A percentile compares a stretch with the other conserved stretches of the same genome.
Conservation (phyloP, 2,888 invertebrate species). For the Drosophila merina region DNA sequence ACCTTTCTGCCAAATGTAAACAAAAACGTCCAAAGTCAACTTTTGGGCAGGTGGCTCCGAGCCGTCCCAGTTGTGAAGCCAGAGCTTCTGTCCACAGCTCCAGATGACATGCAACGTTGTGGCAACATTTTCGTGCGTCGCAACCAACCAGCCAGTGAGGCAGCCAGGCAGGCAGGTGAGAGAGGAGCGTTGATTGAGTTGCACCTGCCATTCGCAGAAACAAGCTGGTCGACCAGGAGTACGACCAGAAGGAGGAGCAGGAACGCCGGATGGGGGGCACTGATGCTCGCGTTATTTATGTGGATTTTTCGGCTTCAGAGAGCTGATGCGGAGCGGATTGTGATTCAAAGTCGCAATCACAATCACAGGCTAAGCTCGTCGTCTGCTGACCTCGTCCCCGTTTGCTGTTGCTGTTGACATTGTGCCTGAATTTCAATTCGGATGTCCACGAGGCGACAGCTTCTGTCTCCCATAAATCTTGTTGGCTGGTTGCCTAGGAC, state of each 20-base stretch:
- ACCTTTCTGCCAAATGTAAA: conserved; percentile 49
- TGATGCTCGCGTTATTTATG: conserved; percentile 75
- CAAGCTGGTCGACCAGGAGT: conserved; percentile 45
- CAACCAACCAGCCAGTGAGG: conserved; percentile 4
- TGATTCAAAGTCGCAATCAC: conserved; percentile 14
- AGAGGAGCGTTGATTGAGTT: conserved; percentile 74
- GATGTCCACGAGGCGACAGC: conserved; percentile 56
- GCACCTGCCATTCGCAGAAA: conserved; percentile 81
- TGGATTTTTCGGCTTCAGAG: conserved; percentile 63
- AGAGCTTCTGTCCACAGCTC: conserved; percentile 35
- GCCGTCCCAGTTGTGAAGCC: conserved; percentile 28
- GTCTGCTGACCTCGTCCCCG: conserved; percentile 40
- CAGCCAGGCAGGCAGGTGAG: conserved; percentile 9
- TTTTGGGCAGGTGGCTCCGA: conserved; percentile 54
- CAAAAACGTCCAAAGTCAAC: conserved; percentile 48
- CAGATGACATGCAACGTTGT: conserved; percentile 60
- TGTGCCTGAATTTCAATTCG: conserved; percentile 78
- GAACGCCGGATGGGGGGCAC: conserved; percentile 9
- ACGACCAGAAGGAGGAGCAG: conserved; percentile 1
- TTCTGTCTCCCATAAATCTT: conserved; percentile 73
- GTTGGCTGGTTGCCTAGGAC: conserved; percentile 7
- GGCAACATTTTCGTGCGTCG: conserved; percentile 27
- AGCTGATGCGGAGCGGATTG: conserved; percentile 11
- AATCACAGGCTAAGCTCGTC: conserved; percentile 21
- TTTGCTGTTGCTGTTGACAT: conserved; percentile 72